Percentiles rank a stretch among this genome's conserved stretches.
These are phyloP conservation scores for Phrynocephalus guinanensis DNA, from an alignment of 2,797 vertebrate species.

Conservation along the genomic window DNA sequence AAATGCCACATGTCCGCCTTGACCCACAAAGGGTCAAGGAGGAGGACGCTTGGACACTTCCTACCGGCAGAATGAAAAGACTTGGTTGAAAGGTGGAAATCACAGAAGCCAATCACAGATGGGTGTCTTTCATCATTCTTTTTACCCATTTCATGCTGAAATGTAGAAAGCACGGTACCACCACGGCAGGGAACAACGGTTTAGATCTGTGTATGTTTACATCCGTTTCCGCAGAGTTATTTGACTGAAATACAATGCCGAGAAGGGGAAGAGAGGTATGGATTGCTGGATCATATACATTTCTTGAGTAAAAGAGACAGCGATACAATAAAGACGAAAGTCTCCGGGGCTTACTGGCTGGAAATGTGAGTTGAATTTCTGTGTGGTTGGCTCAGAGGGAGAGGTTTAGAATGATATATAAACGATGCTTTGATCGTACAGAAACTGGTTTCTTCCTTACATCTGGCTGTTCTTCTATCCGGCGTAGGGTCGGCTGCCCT, in stretches of 20 bases:
- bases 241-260: conserved; percentile 1
- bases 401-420: too few species aligned
- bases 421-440: too few species aligned
- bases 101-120: not conserved
- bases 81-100: not conserved
- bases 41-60: too few species aligned
- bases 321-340: conserved; percentile 9
- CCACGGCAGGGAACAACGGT: not conserved
- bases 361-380: conserved; percentile 14
- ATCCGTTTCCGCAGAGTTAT: conserved; percentile 16
- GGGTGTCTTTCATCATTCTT: not conserved
- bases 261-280: not conserved
- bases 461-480: too few species aligned
- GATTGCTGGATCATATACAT: conserved; percentile 33
- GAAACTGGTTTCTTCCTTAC: too few species aligned
- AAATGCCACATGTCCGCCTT: not conserved
- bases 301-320: conserved; percentile 33
- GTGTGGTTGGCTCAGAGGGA: not conserved
- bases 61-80: not conserved
- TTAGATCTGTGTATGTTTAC: conserved; percentile 30
- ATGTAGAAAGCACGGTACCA: conserved; percentile 3
- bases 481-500: too few species aligned
- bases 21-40: not conserved
- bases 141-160: not conserved
- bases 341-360: not conserved